Base-by-base conservation (phyloP, 1,140 invertebrate genomes). In the Drosophila azteca region DNA sequence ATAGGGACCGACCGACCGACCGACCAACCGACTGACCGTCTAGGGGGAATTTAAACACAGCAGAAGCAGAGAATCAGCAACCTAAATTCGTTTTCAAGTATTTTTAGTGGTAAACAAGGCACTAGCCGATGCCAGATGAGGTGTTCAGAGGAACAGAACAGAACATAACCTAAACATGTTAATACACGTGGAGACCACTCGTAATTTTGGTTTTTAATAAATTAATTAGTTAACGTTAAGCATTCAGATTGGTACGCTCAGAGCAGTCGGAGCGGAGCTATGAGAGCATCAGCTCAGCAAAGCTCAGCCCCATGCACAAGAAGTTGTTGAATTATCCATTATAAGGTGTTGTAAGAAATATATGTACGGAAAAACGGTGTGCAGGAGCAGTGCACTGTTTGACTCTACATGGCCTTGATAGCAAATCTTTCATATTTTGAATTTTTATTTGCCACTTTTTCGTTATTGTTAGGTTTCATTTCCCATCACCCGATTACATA, bases 361-460 rank as follows among this genome's bases (percentile, higher is more conserved):
- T 73, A 52, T 77, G 29, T 68, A 29, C 49, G 59, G 31, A 52
- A 51, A 9, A 46, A 17, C 43, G 15, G 64, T 55, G 64, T 29
- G 13, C 53, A 67, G 53, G 45, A 59, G 29, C 44, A 48, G 64
- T 41, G 58, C 61, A 54, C 61, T 60, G 73, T 83, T 63, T 57
- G 55, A 45, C 67, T 82, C 65, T 24, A 51, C 39, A 75, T 76
- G 64, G 82, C 82, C 82, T 87, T 87, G 39, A 82, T 87, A 87
- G 83, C 66, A 72, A 87, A 88, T 87, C 52, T 31, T 55, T 74
- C 60, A 62, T 61, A 24, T 79, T 62, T 78, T 67, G n/a, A 51
- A 54, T 52, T 41, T 31, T n/a, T 2, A 2, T 29, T 70, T 50
- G 26, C 26, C 13, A 60, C 9, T 39, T 58, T 20, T 71, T n/a